Evolutionary conservation across 2,888 invertebrate genomes (phyloP).

Genomic region (Anthoptus insignis): DNA sequence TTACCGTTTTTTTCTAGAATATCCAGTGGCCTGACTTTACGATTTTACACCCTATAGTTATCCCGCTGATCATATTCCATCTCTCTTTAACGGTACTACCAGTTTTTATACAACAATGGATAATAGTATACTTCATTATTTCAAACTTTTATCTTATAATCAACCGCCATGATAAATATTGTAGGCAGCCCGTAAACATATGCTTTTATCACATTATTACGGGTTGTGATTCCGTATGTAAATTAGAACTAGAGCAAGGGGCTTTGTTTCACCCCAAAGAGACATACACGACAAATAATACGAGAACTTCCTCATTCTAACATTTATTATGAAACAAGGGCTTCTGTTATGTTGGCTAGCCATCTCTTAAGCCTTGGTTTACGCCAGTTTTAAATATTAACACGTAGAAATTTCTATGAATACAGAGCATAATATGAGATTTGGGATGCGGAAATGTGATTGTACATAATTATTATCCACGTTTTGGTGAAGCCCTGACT

Average conservation of each 20-base stretch:
- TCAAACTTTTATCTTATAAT: neutral
- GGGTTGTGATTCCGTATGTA: slow-evolving; percentile 84
- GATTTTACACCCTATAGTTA: no score
- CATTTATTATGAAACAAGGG: slow-evolving; percentile 44
- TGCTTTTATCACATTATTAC: slow-evolving; percentile 74
- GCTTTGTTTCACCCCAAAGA: slow-evolving; percentile 75
- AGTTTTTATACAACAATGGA: no score
- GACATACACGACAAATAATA: slow-evolving; percentile 59
- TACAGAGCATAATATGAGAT: no score
- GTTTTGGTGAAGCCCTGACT: no score
- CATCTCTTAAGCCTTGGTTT: slow-evolving; percentile 67
- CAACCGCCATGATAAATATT: slow-evolving; percentile 1
- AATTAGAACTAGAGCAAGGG: slow-evolving; percentile 81
- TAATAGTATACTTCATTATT: no score
- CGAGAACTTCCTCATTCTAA: slow-evolving; percentile 51
- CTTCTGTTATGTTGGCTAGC: slow-evolving; percentile 52
- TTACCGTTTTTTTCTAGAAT: no score
- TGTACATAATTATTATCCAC: no score
- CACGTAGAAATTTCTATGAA: slow-evolving; percentile 50
- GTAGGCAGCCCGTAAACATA: slow-evolving; percentile 62
- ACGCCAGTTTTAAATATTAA: slow-evolving; percentile 79
- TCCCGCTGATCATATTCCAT: no score
- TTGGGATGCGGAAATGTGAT: neutral
- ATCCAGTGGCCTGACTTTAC: no score
- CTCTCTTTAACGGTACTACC: no score